phyloP scores from a whole-genome alignment of 92 coral and sea anemone genomes.

The Muricea muricata region DNA sequence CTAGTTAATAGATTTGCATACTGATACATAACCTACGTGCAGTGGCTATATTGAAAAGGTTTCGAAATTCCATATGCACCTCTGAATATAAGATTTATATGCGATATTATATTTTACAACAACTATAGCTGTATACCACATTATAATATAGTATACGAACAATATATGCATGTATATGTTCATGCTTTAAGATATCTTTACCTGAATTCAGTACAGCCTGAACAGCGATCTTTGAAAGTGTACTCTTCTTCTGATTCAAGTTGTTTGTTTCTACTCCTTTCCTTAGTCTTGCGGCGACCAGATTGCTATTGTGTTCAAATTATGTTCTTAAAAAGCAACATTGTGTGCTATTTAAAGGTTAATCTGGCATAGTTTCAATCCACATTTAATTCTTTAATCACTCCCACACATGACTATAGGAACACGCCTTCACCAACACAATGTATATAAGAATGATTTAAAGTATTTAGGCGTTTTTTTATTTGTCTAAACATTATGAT shows the following conservation, averaged over 20 bases:
- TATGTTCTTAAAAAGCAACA: not conserved
- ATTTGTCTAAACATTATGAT: not conserved
- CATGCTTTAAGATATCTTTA: no score
- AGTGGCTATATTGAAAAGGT: no score
- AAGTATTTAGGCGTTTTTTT: not conserved
- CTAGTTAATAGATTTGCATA: no score
- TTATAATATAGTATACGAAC: no score
- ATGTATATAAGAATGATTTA: not conserved
- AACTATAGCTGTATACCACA: no score
- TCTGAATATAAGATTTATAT: no score
- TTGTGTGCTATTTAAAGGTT: not conserved
- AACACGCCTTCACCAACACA: not conserved
- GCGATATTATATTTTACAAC: no score
- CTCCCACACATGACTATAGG: not conserved
- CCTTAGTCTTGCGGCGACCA: not conserved
- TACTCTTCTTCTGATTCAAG: not conserved
- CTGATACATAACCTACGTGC: no score
- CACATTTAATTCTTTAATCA: not conserved
- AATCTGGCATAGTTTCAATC: constrained; percentile 2
- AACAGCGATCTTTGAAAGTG: no score
- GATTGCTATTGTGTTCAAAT: not conserved
- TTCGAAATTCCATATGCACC: no score
- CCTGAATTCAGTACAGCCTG: no score
- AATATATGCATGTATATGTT: no score
- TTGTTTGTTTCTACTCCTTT: not conserved